Evolutionary conservation across 2,113 vertebrate species (phyloP).

Genomic region (Litocranius walleri): DNA sequence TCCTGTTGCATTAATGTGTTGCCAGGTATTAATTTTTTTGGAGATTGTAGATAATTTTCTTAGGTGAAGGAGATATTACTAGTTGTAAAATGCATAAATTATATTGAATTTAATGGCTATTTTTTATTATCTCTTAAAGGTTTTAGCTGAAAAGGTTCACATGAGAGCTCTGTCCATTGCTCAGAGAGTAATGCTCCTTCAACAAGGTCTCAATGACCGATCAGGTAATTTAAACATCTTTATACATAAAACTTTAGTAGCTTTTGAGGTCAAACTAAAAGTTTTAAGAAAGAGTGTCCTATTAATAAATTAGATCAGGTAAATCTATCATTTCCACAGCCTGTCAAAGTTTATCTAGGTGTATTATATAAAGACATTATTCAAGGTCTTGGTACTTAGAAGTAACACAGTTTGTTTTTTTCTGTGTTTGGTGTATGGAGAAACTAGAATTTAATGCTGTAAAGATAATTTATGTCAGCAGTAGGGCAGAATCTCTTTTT

Average conservation of each 20-base stretch:
- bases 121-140: constrained; percentile 79
- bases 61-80: background rate
- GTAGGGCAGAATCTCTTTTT: background rate
- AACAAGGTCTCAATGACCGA: constrained; percentile 92
- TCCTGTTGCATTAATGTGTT: background rate
- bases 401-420: background rate
- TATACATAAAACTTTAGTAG: background rate
- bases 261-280: constrained; percentile 12
- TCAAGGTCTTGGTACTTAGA: background rate
- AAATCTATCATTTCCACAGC: background rate
- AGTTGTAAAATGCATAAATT: constrained; percentile 2
- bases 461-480: background rate
- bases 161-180: constrained; percentile 93
- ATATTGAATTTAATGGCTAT: background rate
- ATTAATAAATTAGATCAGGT: background rate
- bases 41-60: constrained; percentile 14
- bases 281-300: background rate
- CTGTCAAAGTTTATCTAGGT: background rate
- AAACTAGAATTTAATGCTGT: background rate
- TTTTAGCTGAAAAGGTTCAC: constrained; percentile 95
- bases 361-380: background rate
- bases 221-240: constrained; percentile 84
- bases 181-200: constrained; percentile 93
- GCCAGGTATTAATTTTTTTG: background rate
- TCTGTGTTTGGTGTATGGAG: background rate